phyloP scores from a whole-genome alignment of 1,140 invertebrate genomes.

The Achroia grisella region DNA sequence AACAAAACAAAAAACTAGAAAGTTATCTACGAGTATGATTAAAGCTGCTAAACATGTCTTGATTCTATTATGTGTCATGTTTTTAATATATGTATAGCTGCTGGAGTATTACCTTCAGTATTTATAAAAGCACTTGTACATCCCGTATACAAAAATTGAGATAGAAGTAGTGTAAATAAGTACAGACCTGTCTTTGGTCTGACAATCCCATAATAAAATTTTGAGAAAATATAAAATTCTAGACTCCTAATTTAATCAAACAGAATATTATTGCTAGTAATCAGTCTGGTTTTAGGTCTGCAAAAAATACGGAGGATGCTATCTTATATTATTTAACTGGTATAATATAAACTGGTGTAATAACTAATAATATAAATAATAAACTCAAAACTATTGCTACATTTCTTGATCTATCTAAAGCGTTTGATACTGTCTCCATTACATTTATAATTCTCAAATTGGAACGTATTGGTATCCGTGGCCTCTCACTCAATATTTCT shows the following conservation, averaged over 20 bases:
- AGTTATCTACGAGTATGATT: not conserved
- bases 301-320: not conserved
- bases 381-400: not conserved
- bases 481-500: not conserved
- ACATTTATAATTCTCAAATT: not conserved
- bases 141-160: slow-evolving; percentile 5
- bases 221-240: slow-evolving; percentile 6
- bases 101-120: not conserved
- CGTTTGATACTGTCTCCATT: not conserved
- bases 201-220: slow-evolving; percentile 3
- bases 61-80: not conserved
- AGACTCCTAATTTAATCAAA: not conserved
- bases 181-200: not conserved
- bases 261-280: not conserved
- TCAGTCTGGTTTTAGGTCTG: slow-evolving; percentile 5
- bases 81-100: not conserved
- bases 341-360: too few species aligned
- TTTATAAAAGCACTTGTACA: slow-evolving; percentile 1
- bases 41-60: not conserved
- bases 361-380: not conserved
- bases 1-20: too few species aligned
- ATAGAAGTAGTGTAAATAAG: too few species aligned
- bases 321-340: not conserved
- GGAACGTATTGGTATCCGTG: not conserved
- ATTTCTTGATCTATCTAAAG: not conserved